Percentiles rank a stretch among this genome's conserved stretches.
Conservation (phyloP, 2,113 vertebrate species). For the Phaethornis superciliosus region DNA sequence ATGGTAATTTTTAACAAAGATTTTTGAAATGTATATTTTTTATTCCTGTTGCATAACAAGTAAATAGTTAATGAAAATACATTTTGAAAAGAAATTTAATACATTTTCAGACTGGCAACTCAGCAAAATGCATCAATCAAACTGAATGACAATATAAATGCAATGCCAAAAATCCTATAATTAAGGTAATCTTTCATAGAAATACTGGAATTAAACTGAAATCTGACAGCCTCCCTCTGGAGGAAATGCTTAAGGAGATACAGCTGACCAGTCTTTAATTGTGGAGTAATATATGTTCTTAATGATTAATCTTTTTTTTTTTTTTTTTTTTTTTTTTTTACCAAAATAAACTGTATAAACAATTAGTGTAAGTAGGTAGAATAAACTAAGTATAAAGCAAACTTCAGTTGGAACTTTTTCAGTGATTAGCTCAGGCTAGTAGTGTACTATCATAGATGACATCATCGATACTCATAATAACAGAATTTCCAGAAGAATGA, state of each 20-base stretch:
- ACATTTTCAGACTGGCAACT: conserved; percentile 46
- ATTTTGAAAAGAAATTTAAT: conserved; percentile 48
- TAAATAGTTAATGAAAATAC: conserved; percentile 59
- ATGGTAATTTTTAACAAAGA: neutral
- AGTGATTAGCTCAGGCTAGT: neutral
- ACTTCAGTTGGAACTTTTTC: neutral
- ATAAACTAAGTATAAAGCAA: neutral
- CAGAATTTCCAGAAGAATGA: neutral
- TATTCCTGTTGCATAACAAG: conserved; percentile 3
- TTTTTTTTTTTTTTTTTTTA: neutral
- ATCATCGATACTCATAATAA: neutral
- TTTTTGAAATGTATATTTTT: neutral
- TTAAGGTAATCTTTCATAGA: conserved; percentile 68
- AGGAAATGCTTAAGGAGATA: conserved; percentile 25
- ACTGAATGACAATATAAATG: conserved; percentile 69
- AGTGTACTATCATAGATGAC: neutral
- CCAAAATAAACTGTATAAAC: neutral
- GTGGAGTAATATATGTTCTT: conserved; percentile 2
- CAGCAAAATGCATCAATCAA: conserved; percentile 62
- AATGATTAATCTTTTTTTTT: neutral
- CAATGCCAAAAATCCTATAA: conserved; percentile 41
- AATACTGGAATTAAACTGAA: conserved; percentile 50
- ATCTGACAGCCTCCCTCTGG: conserved; percentile 30
- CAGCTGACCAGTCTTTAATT: neutral
- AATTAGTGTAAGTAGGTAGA: neutral